Evolutionary conservation across 2,888 invertebrate species (phyloP).

Genomic region (Nasonia oneida): DNA sequence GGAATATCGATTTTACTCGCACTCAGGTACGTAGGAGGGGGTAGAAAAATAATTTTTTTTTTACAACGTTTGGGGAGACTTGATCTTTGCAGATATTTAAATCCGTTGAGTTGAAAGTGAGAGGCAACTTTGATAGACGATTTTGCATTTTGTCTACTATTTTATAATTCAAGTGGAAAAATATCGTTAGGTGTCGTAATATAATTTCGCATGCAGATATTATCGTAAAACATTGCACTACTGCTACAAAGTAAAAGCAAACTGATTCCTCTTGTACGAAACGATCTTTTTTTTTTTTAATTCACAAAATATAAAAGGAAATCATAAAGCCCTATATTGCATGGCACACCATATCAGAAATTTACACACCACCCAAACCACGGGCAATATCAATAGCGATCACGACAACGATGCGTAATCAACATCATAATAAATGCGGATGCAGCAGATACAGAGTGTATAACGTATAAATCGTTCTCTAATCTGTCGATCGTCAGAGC

Average conservation of each 20-base stretch:
- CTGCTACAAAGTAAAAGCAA: neutral
- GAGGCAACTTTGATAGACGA: neutral
- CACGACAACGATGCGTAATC: neutral
- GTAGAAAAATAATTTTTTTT: neutral
- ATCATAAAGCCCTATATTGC: neutral
- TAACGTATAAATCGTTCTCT: constrained; percentile 10
- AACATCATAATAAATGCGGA: neutral
- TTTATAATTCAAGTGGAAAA: neutral
- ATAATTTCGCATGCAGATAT: neutral
- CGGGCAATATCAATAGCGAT: neutral
- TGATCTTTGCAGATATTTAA: neutral
- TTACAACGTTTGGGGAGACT: neutral
- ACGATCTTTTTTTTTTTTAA: too few relatives aligned
- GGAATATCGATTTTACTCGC: neutral
- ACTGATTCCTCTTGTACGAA: neutral
- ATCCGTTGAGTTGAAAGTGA: neutral
- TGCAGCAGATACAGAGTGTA: constrained; percentile 1
- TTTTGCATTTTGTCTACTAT: neutral
- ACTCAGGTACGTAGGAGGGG: neutral
- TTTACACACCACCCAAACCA: neutral
- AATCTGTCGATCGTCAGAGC: neutral
- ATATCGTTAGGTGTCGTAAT: neutral
- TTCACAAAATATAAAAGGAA: neutral
- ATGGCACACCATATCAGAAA: neutral
- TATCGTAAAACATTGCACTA: neutral